phyloP scores from a whole-genome alignment of 1,140 invertebrate species.

The Hyposmocoma kahamanoa region DNA sequence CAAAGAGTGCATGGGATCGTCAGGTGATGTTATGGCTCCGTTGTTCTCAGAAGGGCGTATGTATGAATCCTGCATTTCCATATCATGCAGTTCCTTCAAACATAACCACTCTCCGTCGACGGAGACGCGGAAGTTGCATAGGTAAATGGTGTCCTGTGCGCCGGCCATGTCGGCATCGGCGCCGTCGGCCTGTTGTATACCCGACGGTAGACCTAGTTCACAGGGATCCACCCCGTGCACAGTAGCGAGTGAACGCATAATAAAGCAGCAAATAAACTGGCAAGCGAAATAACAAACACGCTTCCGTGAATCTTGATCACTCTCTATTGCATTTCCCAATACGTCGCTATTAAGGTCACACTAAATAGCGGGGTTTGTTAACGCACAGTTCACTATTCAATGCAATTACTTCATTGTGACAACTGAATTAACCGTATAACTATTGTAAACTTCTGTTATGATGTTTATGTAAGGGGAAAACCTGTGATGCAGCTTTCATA shows the following conservation, averaged over 20 bases:
- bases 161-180: slow-evolving; percentile 80
- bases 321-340: slow-evolving; percentile 43
- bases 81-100: slow-evolving; percentile 93
- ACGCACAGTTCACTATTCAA: background rate
- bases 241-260: slow-evolving; percentile 66
- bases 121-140: slow-evolving; percentile 97
- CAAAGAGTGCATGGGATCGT: slow-evolving; percentile 69
- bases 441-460: slow-evolving; percentile 3
- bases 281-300: slow-evolving; percentile 54
- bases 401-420: background rate
- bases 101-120: slow-evolving; percentile 99
- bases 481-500: slow-evolving; percentile 40
- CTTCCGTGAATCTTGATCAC: slow-evolving; percentile 48
- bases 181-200: slow-evolving; percentile 35
- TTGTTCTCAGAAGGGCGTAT: slow-evolving; percentile 67
- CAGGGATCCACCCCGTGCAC: slow-evolving; percentile 59
- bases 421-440: background rate
- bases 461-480: background rate
- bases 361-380: background rate
- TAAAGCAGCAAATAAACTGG: slow-evolving; percentile 63
- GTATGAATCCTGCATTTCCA: slow-evolving; percentile 84
- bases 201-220: slow-evolving; percentile 50
- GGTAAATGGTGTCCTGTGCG: slow-evolving; percentile 96
- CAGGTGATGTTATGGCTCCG: slow-evolving; percentile 74
- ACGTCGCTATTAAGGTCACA: slow-evolving; percentile 20